phyloP scores from a whole-genome alignment of 2,888 invertebrate genomes.

The Timema podura region DNA sequence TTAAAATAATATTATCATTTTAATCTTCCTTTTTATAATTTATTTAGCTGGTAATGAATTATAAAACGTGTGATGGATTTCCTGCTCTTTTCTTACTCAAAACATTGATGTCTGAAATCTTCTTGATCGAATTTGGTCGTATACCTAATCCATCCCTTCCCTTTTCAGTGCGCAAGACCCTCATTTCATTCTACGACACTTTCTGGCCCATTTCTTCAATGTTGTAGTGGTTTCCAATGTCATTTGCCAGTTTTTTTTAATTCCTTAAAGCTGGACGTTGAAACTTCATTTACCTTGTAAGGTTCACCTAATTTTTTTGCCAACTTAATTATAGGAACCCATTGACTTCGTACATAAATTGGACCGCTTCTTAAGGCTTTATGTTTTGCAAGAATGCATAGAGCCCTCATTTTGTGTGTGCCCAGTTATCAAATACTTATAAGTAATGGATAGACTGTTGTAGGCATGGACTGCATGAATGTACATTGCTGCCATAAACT shows the following conservation, averaged over 20 bases:
- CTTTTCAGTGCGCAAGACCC: slow-evolving; percentile 1
- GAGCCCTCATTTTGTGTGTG: slow-evolving; percentile 18
- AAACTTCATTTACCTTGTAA: slow-evolving; percentile 14
- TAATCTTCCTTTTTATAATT: background rate
- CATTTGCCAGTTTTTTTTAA: slow-evolving; percentile 3
- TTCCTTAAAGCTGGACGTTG: slow-evolving; percentile 13
- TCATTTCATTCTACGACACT: background rate
- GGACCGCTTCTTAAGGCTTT: slow-evolving; percentile 18
- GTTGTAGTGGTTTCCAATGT: slow-evolving; percentile 4
- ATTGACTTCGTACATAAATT: slow-evolving; percentile 20
- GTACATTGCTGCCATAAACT: slow-evolving; percentile 27
- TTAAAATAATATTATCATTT: no score
- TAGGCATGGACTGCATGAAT: slow-evolving; percentile 21
- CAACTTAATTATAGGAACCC: slow-evolving; percentile 17
- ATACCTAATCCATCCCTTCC: no score
- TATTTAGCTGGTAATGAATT: background rate
- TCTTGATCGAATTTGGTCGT: no score
- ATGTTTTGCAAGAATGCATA: slow-evolving; percentile 15
- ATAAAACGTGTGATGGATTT: slow-evolving; percentile 7
- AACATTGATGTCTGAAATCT: background rate
- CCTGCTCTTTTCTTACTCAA: slow-evolving; percentile 2
- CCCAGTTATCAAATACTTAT: slow-evolving; percentile 20
- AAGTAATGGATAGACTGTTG: slow-evolving; percentile 25
- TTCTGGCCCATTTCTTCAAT: background rate
- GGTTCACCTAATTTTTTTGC: slow-evolving; percentile 17